These are phyloP conservation scores for Ochropacha duplaris DNA, from an alignment of 2,888 invertebrate species.

Conservation along the genomic window DNA sequence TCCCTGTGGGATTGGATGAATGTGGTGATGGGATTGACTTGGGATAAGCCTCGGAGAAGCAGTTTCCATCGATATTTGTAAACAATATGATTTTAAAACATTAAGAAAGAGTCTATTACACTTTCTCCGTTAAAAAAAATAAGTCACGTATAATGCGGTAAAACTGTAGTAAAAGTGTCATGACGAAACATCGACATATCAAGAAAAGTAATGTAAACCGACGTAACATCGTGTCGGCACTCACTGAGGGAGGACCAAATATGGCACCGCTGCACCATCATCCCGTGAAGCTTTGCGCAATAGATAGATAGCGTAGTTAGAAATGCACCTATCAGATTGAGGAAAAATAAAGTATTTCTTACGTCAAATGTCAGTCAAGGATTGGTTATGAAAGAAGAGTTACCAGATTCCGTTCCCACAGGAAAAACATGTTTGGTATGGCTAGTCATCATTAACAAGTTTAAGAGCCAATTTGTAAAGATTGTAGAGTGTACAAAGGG, in stretches of 20 bases:
- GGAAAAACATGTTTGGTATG: neutral
- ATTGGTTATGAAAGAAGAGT: neutral
- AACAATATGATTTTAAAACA: no score
- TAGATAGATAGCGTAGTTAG: slow-evolving; percentile 6
- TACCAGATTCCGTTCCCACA: neutral
- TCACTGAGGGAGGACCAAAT: slow-evolving; percentile 3
- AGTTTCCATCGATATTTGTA: neutral
- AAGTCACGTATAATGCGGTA: neutral
- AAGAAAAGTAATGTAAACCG: slow-evolving; percentile 1
- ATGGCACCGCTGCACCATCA: slow-evolving; percentile 5
- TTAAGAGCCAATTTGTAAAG: neutral
- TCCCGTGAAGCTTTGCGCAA: slow-evolving; percentile 7
- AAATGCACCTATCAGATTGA: neutral
- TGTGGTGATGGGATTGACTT: neutral
- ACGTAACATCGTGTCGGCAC: slow-evolving; percentile 2
- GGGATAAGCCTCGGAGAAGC: no score
- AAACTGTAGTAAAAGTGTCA: neutral
- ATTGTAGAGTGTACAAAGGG: neutral
- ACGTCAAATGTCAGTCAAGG: neutral
- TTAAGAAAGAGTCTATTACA: neutral
- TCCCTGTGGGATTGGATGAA: slow-evolving; percentile 12
- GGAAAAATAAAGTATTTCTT: neutral
- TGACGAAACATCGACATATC: slow-evolving; percentile 2
- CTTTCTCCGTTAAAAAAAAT: neutral
- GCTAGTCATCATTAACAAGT: neutral